Conservation (phyloP, 2,888 invertebrate species). For the Platycheirus albimanus region DNA sequence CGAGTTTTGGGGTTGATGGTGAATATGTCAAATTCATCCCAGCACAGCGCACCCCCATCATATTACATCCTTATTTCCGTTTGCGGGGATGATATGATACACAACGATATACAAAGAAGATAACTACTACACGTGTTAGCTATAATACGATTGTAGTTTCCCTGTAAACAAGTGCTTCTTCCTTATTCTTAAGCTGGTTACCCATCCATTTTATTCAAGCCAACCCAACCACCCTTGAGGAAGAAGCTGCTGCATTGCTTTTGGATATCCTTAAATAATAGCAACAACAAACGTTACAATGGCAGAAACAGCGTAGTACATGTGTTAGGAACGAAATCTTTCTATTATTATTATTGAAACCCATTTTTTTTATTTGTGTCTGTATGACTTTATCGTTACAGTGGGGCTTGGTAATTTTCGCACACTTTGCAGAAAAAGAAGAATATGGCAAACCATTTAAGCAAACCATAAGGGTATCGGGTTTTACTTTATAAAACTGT, state of each 20-base stretch:
- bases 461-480: too few species aligned
- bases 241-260: slow-evolving; percentile 46
- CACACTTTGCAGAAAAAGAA: not conserved
- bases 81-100: slow-evolving; percentile 38
- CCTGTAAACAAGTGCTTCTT: slow-evolving; percentile 71
- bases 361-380: slow-evolving; percentile 66
- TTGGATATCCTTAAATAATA: slow-evolving; percentile 66
- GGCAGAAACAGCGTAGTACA: slow-evolving; percentile 64
- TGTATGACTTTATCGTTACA: slow-evolving; percentile 56
- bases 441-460: too few species aligned
- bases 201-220: not conserved
- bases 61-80: slow-evolving; percentile 36
- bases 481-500: too few species aligned
- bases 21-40: slow-evolving; percentile 36
- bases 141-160: slow-evolving; percentile 64
- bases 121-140: slow-evolving; percentile 67
- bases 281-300: slow-evolving; percentile 66
- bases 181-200: slow-evolving; percentile 37
- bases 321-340: slow-evolving; percentile 71
- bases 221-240: slow-evolving; percentile 38
- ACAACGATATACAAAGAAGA: slow-evolving; percentile 57
- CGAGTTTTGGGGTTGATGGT: slow-evolving; percentile 11
- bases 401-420: slow-evolving; percentile 9
- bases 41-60: slow-evolving; percentile 51
- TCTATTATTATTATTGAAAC: slow-evolving; percentile 74